Base-by-base conservation (phyloP, 2,888 invertebrate species). In the Tetranychus piercei region DNA sequence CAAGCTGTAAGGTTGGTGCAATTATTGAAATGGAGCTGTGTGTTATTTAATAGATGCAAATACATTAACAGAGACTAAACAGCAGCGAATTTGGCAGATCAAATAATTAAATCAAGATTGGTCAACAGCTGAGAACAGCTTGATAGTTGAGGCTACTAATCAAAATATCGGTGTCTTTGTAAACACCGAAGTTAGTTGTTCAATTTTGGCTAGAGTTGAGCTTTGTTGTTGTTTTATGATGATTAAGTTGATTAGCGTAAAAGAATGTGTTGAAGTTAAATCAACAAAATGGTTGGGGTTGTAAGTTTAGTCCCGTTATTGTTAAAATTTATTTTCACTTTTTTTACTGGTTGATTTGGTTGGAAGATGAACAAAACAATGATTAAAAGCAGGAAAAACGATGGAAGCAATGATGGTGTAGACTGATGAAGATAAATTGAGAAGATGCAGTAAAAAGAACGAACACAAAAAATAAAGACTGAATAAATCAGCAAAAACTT, bases 191-290 rank as follows among this genome's bases (percentile, higher is more conserved):
- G 9, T 45, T 45, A 9, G 45, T 2, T 15, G 55, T 55, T 55
- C 9, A 55, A 15, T 55, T 55, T 9, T 55, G 9, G 55, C 15
- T 5, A 15, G 9, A 15, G 55, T 55, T 55, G 55, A 55, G 9
- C 15, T 15, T 6, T 15, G 9, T 55, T 55, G 55, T 55, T 15
- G 34, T 34, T 55, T 15, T 15, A 55, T 1, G 55, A 15, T 55
- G 55, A 55, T 55, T 55, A 55, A 55, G 55, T 55, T 55, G 55
- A 55, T 55, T 55, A 55, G 55, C 55, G 55, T 55, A 55, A 55
- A 55, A 55, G 55, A 55, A 55, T 55, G 55, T 55, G 55, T 55
- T 34, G 3, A 34, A 34, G 4, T 34, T 55, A 55, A 55, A 55
- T 55, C 9, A 55, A 15, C 15, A 15, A 7, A 55, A 55, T 7